Evolutionary conservation across 2,113 vertebrate genomes (phyloP).

Genomic region (Petroica traversi): DNA sequence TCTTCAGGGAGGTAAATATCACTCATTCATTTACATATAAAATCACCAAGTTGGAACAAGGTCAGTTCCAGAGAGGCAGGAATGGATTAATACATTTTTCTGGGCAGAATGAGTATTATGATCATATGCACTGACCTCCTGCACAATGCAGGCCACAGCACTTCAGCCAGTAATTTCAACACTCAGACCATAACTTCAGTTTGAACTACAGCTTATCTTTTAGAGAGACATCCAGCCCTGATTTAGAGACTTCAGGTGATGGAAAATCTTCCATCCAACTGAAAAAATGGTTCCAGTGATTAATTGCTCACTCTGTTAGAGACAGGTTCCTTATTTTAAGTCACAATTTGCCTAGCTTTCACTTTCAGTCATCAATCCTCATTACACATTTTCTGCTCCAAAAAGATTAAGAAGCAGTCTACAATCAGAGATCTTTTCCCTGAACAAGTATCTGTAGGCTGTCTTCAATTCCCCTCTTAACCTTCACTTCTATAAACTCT

Average conservation of each 20-base stretch:
- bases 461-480: background rate
- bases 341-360: slow-evolving; percentile 1
- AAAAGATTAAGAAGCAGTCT: background rate
- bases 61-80: background rate
- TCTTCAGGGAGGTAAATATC: background rate
- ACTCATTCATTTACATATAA: background rate
- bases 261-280: background rate
- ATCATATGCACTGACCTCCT: background rate
- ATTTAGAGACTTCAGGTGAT: slow-evolving; percentile 29
- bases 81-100: background rate
- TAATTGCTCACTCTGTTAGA: background rate
- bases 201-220: background rate
- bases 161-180: background rate
- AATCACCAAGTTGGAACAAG: background rate
- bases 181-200: background rate
- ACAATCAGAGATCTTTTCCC: background rate
- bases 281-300: slow-evolving; percentile 19
- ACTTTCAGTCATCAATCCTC: background rate
- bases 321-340: background rate
- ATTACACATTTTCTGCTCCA: background rate
- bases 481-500: background rate
- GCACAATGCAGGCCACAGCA: background rate
- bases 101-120: background rate
- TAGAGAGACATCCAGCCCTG: background rate
- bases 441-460: background rate